Conservation (phyloP, 2,888 invertebrate genomes). For the Mesoligia furuncula region DNA sequence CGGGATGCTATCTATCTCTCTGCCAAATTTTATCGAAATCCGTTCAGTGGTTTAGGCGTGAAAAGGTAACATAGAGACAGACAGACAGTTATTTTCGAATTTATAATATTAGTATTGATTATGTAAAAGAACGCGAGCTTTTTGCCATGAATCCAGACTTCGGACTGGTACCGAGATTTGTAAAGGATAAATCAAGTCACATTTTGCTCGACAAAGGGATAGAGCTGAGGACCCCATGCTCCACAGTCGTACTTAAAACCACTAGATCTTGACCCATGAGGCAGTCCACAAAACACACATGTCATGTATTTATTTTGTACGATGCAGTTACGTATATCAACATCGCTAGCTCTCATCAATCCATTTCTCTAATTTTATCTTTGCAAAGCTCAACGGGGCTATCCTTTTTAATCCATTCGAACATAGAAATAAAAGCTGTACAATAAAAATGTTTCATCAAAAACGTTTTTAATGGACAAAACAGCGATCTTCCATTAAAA, state of each 20-base stretch:
- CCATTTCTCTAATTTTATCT: not conserved
- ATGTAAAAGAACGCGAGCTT: no score
- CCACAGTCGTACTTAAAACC: not conserved
- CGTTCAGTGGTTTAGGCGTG: no score
- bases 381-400: not conserved
- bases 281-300: not conserved
- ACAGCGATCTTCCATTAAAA: conserved; percentile 56
- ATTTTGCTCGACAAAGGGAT: not conserved
- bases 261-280: not conserved
- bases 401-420: conserved; percentile 19
- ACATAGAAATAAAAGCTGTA: conserved; percentile 42
- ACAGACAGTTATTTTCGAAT: no score
- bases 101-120: no score
- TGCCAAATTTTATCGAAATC: no score
- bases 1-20: no score
- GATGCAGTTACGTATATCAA: not conserved
- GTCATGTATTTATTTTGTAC: not conserved
- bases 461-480: conserved; percentile 51
- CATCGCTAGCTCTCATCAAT: not conserved
- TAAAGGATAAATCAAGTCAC: not conserved
- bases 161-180: not conserved
- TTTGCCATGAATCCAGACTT: no score
- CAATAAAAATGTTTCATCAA: conserved; percentile 48
- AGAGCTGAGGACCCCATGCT: not conserved
- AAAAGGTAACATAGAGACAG: no score